Evolutionary conservation across 2,797 vertebrate genomes (phyloP).

Genomic region (Amblyopsis hoosieri): DNA sequence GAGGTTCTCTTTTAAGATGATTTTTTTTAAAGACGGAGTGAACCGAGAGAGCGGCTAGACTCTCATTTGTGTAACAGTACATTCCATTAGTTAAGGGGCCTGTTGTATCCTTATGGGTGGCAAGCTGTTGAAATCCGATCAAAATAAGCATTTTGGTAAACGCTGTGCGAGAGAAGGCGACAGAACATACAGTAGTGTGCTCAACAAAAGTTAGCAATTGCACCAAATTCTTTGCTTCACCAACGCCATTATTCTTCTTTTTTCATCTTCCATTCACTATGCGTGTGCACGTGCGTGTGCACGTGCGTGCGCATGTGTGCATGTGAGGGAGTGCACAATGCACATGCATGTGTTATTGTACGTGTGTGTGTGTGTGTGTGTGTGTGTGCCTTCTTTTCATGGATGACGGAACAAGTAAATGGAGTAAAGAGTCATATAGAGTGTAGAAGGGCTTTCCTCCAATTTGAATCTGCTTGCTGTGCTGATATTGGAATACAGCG

Average conservation of each 20-base stretch:
- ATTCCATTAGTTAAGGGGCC: slow-evolving; percentile 25
- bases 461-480: slow-evolving; percentile 26
- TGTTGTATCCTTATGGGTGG: slow-evolving; percentile 3
- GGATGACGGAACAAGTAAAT: slow-evolving; percentile 36
- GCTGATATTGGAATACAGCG: slow-evolving; percentile 11
- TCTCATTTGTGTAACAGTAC: slow-evolving; percentile 25
- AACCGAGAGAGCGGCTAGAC: background rate
- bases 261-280: slow-evolving; percentile 1
- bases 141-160: slow-evolving; percentile 10
- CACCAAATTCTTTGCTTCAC: slow-evolving; percentile 12
- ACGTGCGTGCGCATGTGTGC: slow-evolving; percentile 2
- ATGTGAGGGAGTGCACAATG: background rate
- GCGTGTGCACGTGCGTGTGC: background rate
- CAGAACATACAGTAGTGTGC: slow-evolving; percentile 22
- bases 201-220: slow-evolving; percentile 19
- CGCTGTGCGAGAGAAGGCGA: background rate
- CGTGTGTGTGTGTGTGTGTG: slow-evolving; percentile 6
- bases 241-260: slow-evolving; percentile 2
- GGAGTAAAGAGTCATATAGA: slow-evolving; percentile 15
- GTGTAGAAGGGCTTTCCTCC: slow-evolving; percentile 11
- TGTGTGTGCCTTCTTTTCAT: slow-evolving; percentile 22
- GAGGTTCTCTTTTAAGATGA: no score
- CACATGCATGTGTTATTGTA: background rate
- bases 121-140: slow-evolving; percentile 20
- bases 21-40: slow-evolving; percentile 19